Evolutionary conservation across 2,113 vertebrate species (phyloP), one percentile per base, ranked within the genome.

Genomic region (Lagopus leucura): DNA sequence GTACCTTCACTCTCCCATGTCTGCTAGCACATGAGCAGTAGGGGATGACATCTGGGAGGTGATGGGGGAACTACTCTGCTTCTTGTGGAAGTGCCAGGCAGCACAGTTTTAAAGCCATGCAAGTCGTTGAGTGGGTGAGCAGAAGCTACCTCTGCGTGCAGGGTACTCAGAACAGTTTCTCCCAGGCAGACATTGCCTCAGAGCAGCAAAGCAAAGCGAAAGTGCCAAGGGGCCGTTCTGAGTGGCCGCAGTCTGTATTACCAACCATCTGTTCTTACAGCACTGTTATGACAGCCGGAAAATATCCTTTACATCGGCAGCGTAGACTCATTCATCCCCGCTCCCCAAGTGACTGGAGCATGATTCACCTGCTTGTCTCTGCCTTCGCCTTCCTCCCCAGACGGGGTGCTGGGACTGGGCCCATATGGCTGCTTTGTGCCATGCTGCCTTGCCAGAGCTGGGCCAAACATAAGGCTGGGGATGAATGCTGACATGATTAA

Each of bases 281-380:
- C 52, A 34, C 61, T 63, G 70, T 66, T 88, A 13, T 14, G 50
- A 54, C 72, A 84, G 57, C 73, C 84, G 78, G 86, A 77, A 89
- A 42, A 67, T 30, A 60, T 45, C 67, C 74, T 70, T 74, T 40
- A 7, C 0, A 0, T 88, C 0, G 0, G 52, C 70, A 63, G 50
- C 0, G 21, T 21, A 10, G 86, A 70, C 70, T 94, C 82, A 47
- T 80, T 91, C 85, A 64, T 88, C 54, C 64, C 70, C 3, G 3
- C 64, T 88, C 52, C 67, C 27, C 22, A 38, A 42, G 58, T 24
- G 83, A 88, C 4, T 38, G 43, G 19, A 64, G 32, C 20, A 21
- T 22, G 79, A 87, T 81, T 94, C 91, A 66, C 47, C 61, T 80
- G 83, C 90, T 90, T 1, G 0, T 72, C 67, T 60, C 71, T 11